A percentile compares a stretch with the other conserved stretches of the same genome.
Conservation (phyloP, 1,140 invertebrate genomes). For the Babylonia areolata region DNA sequence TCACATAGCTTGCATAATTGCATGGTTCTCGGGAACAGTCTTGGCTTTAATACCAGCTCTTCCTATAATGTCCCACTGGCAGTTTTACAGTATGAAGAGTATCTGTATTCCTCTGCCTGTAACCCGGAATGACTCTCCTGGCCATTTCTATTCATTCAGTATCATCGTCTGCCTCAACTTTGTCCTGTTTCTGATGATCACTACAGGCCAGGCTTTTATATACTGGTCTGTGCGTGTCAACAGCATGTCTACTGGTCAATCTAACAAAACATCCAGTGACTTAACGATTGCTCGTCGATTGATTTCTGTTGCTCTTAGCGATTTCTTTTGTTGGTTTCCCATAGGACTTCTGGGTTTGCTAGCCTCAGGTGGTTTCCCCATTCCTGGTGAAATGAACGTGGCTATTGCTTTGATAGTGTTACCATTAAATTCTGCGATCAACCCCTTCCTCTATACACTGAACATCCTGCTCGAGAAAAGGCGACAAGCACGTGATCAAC, state of each 20-base stretch:
- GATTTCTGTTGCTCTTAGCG: constrained; percentile 36
- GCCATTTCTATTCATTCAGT: constrained; percentile 45
- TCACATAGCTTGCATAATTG: not conserved
- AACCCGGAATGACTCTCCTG: constrained; percentile 7
- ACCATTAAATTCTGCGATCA: constrained; percentile 51
- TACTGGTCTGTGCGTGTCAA: constrained; percentile 39
- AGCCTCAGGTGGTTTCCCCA: constrained; percentile 13
- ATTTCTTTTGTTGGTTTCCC: constrained; percentile 51
- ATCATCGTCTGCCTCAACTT: constrained; percentile 54
- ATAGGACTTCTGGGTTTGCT: constrained; percentile 45
- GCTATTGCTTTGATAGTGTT: constrained; percentile 42
- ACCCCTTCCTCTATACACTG: constrained; percentile 50
- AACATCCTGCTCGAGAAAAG: constrained; percentile 22
- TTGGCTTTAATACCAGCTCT: constrained; percentile 48
- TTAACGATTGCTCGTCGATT: constrained; percentile 41
- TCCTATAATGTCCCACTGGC: not conserved
- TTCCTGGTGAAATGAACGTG: constrained; percentile 77
- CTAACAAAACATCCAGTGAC: constrained; percentile 30
- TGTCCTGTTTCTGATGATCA: constrained; percentile 48
- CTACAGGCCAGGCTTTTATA: constrained; percentile 51
- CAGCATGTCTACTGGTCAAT: not conserved
- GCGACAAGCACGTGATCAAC: not conserved
- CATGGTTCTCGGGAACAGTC: constrained; percentile 42
- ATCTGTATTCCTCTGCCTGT: constrained; percentile 56
- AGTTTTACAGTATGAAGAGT: constrained; percentile 44